Evolutionary conservation across 1,140 invertebrate species (phyloP).

Genomic region (Drosophila setifemur): DNA sequence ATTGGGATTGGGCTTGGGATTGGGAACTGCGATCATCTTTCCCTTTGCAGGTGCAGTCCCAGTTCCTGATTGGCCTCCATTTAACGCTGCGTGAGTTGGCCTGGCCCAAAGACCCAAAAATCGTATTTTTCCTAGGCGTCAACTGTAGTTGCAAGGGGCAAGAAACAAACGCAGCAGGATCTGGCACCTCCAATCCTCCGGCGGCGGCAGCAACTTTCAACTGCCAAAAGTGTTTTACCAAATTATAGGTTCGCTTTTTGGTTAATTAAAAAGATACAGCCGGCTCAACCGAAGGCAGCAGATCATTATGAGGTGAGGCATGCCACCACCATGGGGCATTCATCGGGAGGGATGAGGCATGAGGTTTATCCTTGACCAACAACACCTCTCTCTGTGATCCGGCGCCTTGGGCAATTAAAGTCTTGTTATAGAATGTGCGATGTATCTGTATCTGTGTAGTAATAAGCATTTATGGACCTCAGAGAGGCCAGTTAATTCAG

Average conservation of each 20-base stretch:
- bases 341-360: not conserved
- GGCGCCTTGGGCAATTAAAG: constrained; percentile 68
- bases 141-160: constrained; percentile 59
- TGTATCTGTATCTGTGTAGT: too few species aligned
- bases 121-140: constrained; percentile 72
- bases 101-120: constrained; percentile 48
- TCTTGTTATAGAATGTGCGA: constrained; percentile 42
- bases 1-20: not conserved
- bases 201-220: constrained; percentile 29
- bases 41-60: constrained; percentile 59
- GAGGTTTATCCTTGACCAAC: constrained; percentile 57
- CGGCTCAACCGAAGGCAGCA: constrained; percentile 25
- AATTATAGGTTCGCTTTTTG: constrained; percentile 72
- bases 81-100: constrained; percentile 76
- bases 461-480: constrained; percentile 27
- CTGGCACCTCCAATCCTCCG: constrained; percentile 57
- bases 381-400: constrained; percentile 56
- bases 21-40: not conserved
- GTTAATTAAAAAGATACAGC: constrained; percentile 70
- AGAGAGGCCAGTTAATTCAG: not conserved
- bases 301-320: constrained; percentile 16
- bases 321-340: too few species aligned
- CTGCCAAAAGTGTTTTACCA: constrained; percentile 54
- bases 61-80: constrained; percentile 62
- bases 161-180: constrained; percentile 68